Base-by-base conservation (phyloP, 2,113 vertebrate species). In the Paradoxurus hermaphroditus region DNA sequence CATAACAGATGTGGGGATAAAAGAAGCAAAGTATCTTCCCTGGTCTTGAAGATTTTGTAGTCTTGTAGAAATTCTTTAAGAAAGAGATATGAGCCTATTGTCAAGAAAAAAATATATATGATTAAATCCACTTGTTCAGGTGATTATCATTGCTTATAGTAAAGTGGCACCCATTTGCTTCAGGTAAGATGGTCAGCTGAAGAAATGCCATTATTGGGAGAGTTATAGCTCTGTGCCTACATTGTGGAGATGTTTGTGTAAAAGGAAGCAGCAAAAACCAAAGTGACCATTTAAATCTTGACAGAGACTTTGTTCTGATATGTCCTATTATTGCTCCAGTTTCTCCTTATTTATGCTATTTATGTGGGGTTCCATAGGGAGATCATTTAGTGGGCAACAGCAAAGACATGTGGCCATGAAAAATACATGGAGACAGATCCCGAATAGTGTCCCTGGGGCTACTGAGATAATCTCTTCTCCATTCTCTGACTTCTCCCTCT, bases 281-380 rank as follows among this genome's bases (percentile, higher is more conserved):
- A 86, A 68, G 29, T 15, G 29, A 36, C 5, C 4, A 15, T 31
- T 53, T 39, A 62, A 34, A 19, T 56, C 19, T 63, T 29, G 34
- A 51, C 5, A 19, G 27, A 12, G 59, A 23, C 3, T 18, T 36
- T 2, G 4, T 46, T 36, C 25, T 5, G 14, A n/a, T 18, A 16
- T 4, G 1, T 49, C 16, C 3, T 13, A 27, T 13, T 51, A 19
- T 2, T 9, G 1, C 4, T 34, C 15, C 44, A 21, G 3, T n/a
- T 68, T 68, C 8, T 62, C 19, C 75, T 18, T 11, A n/a, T 1
- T 3, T 10, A 15, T 36, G 29, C 8, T 46, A 1, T 7, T 41
- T 13, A 27, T 21, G 25, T 16, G 15, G 36, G 9, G 10, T 21
- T 27, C 23, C 31, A 21, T 9, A 3, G 1, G 68, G 51, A 87